Conservation (phyloP, 1,140 invertebrate species). For the Heliconius congener region DNA sequence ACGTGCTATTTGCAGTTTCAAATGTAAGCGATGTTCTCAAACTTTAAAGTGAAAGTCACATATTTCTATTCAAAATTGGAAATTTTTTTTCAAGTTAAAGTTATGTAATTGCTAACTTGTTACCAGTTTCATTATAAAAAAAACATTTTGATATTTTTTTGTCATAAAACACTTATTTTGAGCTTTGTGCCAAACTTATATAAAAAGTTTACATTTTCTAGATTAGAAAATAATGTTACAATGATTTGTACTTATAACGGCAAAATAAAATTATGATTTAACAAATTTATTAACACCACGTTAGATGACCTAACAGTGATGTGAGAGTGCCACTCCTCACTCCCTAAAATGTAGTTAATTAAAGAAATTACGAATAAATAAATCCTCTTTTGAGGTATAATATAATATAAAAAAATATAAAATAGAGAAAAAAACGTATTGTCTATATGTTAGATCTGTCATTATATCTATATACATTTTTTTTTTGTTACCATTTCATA, state of each 20-base stretch:
- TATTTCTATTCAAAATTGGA: neutral
- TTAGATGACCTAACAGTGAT: neutral
- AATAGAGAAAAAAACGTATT: neutral
- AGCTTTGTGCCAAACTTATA: neutral
- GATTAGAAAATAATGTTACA: neutral
- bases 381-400: conserved; percentile 13
- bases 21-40: neutral
- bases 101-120: neutral
- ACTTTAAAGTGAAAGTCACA: no score
- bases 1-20: neutral
- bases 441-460: conserved; percentile 11
- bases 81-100: neutral
- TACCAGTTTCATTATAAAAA: neutral
- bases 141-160: neutral
- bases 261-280: neutral
- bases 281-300: neutral
- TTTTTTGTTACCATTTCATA: neutral
- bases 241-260: neutral
- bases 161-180: no score
- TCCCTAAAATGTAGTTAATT: neutral
- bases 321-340: neutral
- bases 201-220: neutral
- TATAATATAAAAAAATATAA: neutral
- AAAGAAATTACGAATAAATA: conserved; percentile 1
- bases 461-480: neutral